Conservation (phyloP, 2,797 vertebrate species). For the Danio jaintianensis region DNA sequence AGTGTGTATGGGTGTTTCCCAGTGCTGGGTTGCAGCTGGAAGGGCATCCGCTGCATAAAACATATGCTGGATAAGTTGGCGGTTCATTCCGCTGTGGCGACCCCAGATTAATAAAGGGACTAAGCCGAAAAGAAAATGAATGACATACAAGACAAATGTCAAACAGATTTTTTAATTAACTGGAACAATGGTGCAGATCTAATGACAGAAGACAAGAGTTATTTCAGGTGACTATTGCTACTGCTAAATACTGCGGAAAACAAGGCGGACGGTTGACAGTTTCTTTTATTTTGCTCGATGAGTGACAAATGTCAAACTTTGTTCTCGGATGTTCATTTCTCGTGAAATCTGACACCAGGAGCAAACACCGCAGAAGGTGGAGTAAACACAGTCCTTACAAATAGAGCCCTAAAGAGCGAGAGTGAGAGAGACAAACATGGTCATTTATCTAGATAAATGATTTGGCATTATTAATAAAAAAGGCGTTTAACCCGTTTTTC, state of each 20-base stretch:
- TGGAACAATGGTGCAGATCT: neutral
- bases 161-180: neutral
- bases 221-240: neutral
- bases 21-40: no score
- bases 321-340: conserved; percentile 66
- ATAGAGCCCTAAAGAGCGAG: conserved; percentile 66
- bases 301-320: conserved; percentile 55
- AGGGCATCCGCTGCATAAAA: no score
- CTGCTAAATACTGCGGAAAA: neutral
- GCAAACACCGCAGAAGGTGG: conserved; percentile 71
- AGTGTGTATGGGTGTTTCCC: no score
- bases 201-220: neutral
- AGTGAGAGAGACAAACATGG: neutral
- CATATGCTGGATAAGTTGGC: no score
- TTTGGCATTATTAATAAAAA: neutral
- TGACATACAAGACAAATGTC: neutral
- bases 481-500: neutral
- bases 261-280: neutral
- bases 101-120: no score
- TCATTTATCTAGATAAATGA: neutral
- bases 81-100: no score
- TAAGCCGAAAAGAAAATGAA: no score
- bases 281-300: neutral
- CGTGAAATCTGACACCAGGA: conserved; percentile 76
- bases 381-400: conserved; percentile 67